phyloP scores from a whole-genome alignment of 2,888 invertebrate genomes.

The Parnassius orleans region DNA sequence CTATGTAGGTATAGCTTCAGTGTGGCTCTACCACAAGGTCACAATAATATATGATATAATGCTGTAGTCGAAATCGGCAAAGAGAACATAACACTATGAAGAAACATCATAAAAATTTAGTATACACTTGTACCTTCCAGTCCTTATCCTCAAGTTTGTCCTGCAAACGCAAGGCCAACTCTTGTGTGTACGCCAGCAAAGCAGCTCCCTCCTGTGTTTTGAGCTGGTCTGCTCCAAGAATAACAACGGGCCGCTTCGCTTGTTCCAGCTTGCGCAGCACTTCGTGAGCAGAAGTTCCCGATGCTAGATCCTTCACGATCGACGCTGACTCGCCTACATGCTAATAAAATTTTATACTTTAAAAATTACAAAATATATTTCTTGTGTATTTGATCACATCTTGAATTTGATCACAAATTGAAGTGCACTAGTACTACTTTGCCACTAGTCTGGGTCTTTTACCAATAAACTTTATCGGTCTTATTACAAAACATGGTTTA shows the following conservation, averaged over 20 bases:
- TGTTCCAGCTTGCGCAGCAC: slow-evolving; percentile 81
- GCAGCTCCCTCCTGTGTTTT: slow-evolving; percentile 89
- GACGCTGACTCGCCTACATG: slow-evolving; percentile 91
- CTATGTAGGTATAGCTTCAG: too few species aligned
- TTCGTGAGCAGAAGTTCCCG: slow-evolving; percentile 82
- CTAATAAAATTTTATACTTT: slow-evolving; percentile 49
- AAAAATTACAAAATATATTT: too few species aligned
- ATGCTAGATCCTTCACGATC: slow-evolving; percentile 86
- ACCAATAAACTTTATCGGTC: too few species aligned
- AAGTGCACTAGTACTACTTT: too few species aligned
- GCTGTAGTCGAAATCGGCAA: too few species aligned
- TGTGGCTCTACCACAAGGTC: too few species aligned
- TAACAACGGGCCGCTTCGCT: slow-evolving; percentile 95
- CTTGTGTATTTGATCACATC: too few species aligned
- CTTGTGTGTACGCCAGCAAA: slow-evolving; percentile 87
- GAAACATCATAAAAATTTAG: not conserved
- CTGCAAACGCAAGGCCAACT: slow-evolving; percentile 83
- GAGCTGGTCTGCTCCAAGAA: slow-evolving; percentile 93
- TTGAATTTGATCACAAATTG: too few species aligned
- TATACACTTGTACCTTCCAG: slow-evolving; percentile 66
- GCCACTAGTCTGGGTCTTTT: too few species aligned
- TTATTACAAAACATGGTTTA: too few species aligned
- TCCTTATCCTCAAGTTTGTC: slow-evolving; percentile 74
- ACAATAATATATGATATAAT: too few species aligned
- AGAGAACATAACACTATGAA: too few species aligned